A percentile compares a stretch with the other conserved stretches of the same genome.
Evolutionary conservation across 37 sponge, comb jelly and placozoan species (phyloP).

Genomic region (Cliona cf. orientalis): DNA sequence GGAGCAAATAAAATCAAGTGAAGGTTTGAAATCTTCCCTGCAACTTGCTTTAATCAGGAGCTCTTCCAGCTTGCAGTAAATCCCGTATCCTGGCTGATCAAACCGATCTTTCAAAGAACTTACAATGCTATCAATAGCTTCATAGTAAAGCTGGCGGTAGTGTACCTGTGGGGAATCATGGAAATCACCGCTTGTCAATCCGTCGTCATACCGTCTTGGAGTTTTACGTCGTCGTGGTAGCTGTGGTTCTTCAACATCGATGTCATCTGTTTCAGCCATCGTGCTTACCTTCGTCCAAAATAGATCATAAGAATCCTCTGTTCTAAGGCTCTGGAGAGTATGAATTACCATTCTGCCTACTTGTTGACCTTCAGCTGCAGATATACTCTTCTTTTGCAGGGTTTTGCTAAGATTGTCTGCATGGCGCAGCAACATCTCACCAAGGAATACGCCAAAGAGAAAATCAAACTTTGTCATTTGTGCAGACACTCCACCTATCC

Average conservation of each 20-base stretch:
- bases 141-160: conserved; percentile 22
- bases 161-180: not conserved
- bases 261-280: not conserved
- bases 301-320: conserved; percentile 32
- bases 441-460: conserved; percentile 54
- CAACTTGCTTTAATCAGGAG: not conserved
- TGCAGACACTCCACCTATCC: conserved; percentile 53
- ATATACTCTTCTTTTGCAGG: conserved; percentile 39
- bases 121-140: conserved; percentile 31
- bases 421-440: conserved; percentile 53
- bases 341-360: not conserved
- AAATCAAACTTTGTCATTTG: conserved; percentile 61
- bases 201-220: conserved; percentile 19
- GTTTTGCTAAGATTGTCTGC: conserved; percentile 59
- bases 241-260: conserved; percentile 24
- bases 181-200: not conserved
- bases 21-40: not conserved
- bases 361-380: conserved; percentile 49
- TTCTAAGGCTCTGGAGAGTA: conserved; percentile 25
- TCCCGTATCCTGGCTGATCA: not conserved
- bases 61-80: not conserved
- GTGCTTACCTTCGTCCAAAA: conserved; percentile 26
- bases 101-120: not conserved
- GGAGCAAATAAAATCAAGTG: not conserved
- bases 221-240: conserved; percentile 41